Evolutionary conservation across 1,140 invertebrate species (phyloP).

Genomic region (Drosophila kikkawai): DNA sequence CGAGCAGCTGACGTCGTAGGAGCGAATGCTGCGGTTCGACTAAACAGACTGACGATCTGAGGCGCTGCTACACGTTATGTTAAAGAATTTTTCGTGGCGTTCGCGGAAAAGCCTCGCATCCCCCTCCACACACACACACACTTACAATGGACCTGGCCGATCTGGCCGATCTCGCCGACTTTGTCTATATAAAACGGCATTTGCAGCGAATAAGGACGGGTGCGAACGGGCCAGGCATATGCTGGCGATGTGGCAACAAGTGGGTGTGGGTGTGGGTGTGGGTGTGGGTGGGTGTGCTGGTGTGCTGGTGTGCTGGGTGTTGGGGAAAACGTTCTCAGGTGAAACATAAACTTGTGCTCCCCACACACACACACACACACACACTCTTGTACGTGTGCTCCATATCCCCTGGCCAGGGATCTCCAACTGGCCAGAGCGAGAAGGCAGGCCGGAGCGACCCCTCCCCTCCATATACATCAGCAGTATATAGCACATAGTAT

Average conservation of each 20-base stretch:
- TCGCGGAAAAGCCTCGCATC: constrained; percentile 72
- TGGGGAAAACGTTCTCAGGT: constrained; percentile 38
- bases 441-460: constrained; percentile 5
- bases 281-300: constrained; percentile 37
- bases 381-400: constrained; percentile 29
- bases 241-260: constrained; percentile 68
- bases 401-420: constrained; percentile 39
- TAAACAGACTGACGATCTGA: constrained; percentile 85
- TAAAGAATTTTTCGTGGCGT: constrained; percentile 84
- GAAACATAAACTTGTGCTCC: constrained; percentile 76
- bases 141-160: too few relatives aligned
- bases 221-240: constrained; percentile 63
- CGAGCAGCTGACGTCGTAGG: constrained; percentile 85
- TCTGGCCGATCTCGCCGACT: constrained; percentile 3
- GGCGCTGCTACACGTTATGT: constrained; percentile 84
- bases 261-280: constrained; percentile 39
- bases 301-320: constrained; percentile 24
- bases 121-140: constrained; percentile 19
- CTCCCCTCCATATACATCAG: constrained; percentile 11
- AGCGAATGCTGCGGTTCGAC: constrained; percentile 85
- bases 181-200: constrained; percentile 33
- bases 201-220: constrained; percentile 28
- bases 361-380: constrained; percentile 19
- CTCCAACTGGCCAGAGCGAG: constrained; percentile 65
- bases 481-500: constrained; percentile 3